phyloP scores from a whole-genome alignment of 2,797 vertebrate species.

The Tauraco hartlaubi region DNA sequence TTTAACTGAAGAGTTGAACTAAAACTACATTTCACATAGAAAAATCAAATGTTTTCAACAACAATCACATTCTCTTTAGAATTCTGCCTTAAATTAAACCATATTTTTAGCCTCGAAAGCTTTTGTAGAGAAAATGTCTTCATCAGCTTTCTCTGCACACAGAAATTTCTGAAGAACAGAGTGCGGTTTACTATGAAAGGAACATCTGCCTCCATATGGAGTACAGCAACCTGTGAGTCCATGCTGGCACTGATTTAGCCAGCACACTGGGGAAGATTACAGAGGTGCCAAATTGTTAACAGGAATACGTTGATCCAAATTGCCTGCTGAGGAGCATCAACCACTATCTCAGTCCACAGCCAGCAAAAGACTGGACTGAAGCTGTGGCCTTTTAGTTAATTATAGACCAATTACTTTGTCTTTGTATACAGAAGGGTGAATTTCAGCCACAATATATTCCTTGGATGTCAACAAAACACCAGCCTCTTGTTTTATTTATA shows the following conservation, averaged over 20 bases:
- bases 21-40: background rate
- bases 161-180: background rate
- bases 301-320: background rate
- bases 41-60: conserved; percentile 17
- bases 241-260: background rate
- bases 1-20: background rate
- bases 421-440: background rate
- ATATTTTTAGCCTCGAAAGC: conserved; percentile 7
- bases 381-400: background rate
- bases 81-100: conserved; percentile 14
- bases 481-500: background rate
- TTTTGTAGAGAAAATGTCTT: conserved; percentile 11
- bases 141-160: background rate
- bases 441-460: background rate
- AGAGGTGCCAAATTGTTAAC: background rate
- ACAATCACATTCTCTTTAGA: background rate
- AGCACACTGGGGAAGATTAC: background rate
- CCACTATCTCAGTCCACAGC: background rate
- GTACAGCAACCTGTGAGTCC: background rate
- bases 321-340: background rate
- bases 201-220: conserved; percentile 14
- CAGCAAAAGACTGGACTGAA: background rate
- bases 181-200: background rate
- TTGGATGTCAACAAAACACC: background rate
- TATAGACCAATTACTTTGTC: background rate